Percentiles rank a stretch among this genome's conserved stretches.
phyloP scores from a whole-genome alignment of 1,140 invertebrate genomes.

The Berghia stephanieae region DNA sequence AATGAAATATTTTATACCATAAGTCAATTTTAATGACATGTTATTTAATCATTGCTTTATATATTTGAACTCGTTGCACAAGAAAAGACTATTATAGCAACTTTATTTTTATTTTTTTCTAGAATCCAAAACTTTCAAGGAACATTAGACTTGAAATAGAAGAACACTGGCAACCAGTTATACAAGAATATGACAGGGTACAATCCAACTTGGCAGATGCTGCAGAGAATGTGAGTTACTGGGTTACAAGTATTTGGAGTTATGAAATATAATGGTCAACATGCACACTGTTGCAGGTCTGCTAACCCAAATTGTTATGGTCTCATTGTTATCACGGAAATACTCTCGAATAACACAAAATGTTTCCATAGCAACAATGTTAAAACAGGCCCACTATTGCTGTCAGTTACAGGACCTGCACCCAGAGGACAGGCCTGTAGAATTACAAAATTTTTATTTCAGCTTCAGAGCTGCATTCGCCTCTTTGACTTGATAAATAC shows the following conservation, averaged over 20 bases:
- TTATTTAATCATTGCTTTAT: background rate
- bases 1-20: background rate
- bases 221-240: background rate
- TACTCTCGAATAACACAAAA: too few relatives aligned
- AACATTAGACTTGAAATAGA: constrained; percentile 77
- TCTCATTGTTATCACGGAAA: background rate
- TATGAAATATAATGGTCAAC: background rate
- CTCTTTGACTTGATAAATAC: too few relatives aligned
- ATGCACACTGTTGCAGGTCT: background rate
- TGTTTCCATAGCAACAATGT: too few relatives aligned
- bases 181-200: constrained; percentile 66
- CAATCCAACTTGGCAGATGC: constrained; percentile 53
- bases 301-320: background rate
- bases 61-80: too few relatives aligned
- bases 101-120: constrained; percentile 14
- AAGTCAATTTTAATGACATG: background rate
- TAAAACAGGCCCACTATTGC: too few relatives aligned
- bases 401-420: too few relatives aligned
- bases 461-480: too few relatives aligned
- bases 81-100: background rate
- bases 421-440: too few relatives aligned
- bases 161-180: constrained; percentile 74
- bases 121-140: constrained; percentile 71
- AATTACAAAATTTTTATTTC: too few relatives aligned
- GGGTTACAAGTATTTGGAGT: too few relatives aligned